These are phyloP conservation scores for Porites evermanni DNA, from an alignment of 92 coral and sea anemone genomes.

Conservation along the genomic window DNA sequence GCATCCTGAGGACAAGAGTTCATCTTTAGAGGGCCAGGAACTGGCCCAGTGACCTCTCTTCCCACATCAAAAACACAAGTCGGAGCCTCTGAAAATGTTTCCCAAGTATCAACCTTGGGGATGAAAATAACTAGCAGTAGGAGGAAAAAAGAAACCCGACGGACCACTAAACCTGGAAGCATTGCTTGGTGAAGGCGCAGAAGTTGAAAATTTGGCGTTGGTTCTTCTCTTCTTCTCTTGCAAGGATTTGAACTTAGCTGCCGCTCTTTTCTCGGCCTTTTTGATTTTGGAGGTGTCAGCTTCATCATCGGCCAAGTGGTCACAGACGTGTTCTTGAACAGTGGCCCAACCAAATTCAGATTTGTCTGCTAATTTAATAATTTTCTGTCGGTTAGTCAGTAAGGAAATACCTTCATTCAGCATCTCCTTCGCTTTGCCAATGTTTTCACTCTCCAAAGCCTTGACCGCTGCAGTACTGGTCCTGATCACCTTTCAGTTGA, in stretches of 20 bases:
- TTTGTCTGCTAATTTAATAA: conserved; percentile 12
- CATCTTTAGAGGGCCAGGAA: not conserved
- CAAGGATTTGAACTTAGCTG: not conserved
- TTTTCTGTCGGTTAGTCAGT: too few relatives aligned
- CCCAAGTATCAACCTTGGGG: conserved; percentile 19
- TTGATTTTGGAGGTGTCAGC: conserved; percentile 39
- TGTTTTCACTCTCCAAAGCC: too few relatives aligned
- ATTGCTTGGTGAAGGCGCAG: not conserved
- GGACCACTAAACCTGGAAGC: conserved; percentile 30
- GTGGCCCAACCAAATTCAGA: conserved; percentile 50
- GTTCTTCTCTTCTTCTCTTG: conserved; percentile 21
- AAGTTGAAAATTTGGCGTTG: not conserved
- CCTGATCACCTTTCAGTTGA: too few relatives aligned
- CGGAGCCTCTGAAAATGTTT: conserved; percentile 13
- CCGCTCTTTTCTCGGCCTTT: conserved; percentile 22
- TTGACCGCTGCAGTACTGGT: too few relatives aligned
- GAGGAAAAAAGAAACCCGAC: conserved; percentile 1
- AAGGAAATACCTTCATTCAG: too few relatives aligned
- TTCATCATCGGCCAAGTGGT: not conserved
- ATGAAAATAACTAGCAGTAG: conserved; percentile 33
- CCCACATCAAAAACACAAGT: conserved; percentile 35
- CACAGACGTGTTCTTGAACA: conserved; percentile 33
- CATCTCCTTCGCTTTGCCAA: too few relatives aligned
- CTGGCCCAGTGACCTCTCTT: conserved; percentile 38
- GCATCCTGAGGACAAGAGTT: too few relatives aligned